Evolutionary conservation across 2,113 vertebrate species (phyloP), one percentile per base, ranked within the genome.

Genomic region (Poecile atricapillus): DNA sequence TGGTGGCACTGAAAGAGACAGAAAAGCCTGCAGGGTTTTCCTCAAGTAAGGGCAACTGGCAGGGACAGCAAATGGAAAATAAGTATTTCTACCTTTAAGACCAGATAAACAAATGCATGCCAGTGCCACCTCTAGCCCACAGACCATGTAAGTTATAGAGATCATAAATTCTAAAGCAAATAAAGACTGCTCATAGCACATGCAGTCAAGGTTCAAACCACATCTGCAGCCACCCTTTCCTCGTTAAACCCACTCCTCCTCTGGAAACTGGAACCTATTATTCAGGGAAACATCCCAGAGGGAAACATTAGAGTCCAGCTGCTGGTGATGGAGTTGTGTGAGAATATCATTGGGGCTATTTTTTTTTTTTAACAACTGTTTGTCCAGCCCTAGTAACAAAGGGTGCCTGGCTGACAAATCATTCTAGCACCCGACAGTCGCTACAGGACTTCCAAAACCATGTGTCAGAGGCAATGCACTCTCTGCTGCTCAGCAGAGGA

Each of bases 371-470:
- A 69, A 49, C 4, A 49, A 12, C 18, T 25, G 6, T 46, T 75
- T 76, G 25, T 37, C n/a, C 60, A 63, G 7, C 22, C 19, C 11
- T n/a, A 20, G 20, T 71, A 58, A 47, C 53, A 15, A 53, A 18
- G n/a, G 20, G 46, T 6, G 4, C 25, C 37, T 65, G 44, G 10
- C 33, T 78, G 62, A 65, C 22, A 87, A 71, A 49, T 31, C 4
- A 27, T 13, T 63, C 30, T 8, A 39, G 43, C 7, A 69, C 33
- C 15, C 0, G 0, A 28, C 2, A 35, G 28, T 15, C 64, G 24
- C 69, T 50, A 16, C 64, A 71, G 70, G 35, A 28, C 31, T 89
- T 83, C n/a, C 63, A 69, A 49, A 84, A 31, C 28, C 2, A 0
- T 1, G 0, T 44, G 20, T 28, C 11, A 21, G 78, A 60, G 9